phyloP scores from a whole-genome alignment of 2,113 vertebrate species.

The Cyprinodon variegatus region DNA sequence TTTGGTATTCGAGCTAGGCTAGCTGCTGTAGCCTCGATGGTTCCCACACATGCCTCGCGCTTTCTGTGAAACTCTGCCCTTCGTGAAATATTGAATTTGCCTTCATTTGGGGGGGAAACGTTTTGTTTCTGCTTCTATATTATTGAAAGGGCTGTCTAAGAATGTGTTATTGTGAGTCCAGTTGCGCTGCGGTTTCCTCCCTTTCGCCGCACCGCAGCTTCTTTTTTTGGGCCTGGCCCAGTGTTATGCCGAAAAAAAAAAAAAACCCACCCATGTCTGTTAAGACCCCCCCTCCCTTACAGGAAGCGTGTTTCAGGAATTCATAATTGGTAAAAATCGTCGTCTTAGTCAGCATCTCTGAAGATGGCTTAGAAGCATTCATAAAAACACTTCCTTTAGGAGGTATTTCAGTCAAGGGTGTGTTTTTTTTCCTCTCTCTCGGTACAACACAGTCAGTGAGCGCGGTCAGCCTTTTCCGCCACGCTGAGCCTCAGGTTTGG shows the following conservation, averaged over 20 bases:
- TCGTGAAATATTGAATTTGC: too few species aligned
- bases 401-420: not conserved
- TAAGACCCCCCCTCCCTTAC: not conserved
- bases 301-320: not conserved
- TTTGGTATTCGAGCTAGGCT: constrained; percentile 49
- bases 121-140: accelerated
- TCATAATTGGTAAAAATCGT: not conserved
- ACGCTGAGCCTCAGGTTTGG: constrained; percentile 32
- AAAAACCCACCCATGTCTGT: not conserved
- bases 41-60: constrained; percentile 40
- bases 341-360: too few species aligned
- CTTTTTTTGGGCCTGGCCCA: not conserved
- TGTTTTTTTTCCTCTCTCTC: not conserved
- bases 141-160: not conserved
- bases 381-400: not conserved
- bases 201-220: not conserved
- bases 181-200: constrained; percentile 34
- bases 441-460: constrained; percentile 50
- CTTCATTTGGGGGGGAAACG: accelerated
- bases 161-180: constrained; percentile 15
- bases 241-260: not conserved
- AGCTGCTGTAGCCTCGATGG: constrained; percentile 32
- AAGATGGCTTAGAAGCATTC: not conserved
- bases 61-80: not conserved
- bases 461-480: constrained; percentile 53